These are phyloP conservation scores for Plemyria rubiginata DNA, from an alignment of 2,888 invertebrate species.

Conservation along the genomic window DNA sequence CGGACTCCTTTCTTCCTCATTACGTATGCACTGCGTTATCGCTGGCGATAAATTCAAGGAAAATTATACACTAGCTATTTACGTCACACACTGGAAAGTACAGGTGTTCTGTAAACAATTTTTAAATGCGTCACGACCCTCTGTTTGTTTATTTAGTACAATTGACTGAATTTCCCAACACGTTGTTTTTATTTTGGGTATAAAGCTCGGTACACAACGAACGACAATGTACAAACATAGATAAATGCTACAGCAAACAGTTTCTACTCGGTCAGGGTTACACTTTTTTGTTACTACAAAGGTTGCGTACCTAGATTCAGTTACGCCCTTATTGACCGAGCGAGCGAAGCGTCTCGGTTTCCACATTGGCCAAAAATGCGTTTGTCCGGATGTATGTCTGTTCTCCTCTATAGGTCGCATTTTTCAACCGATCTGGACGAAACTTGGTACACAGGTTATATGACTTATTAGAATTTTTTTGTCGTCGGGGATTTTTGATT, in stretches of 20 bases:
- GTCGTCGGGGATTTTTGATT: too few species aligned
- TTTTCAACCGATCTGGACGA: too few species aligned
- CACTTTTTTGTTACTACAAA: conserved; percentile 33
- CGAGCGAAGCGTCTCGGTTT: too few species aligned
- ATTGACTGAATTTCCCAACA: not conserved
- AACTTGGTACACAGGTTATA: too few species aligned
- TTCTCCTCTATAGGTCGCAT: too few species aligned
- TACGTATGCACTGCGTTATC: conserved; percentile 41
- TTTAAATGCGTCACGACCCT: conserved; percentile 5
- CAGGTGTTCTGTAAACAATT: conserved; percentile 11
- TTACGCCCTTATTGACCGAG: conserved; percentile 27
- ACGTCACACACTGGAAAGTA: conserved; percentile 26
- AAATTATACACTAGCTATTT: conserved; percentile 33
- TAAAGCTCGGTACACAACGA: conserved; percentile 4
- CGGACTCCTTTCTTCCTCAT: conserved; percentile 37
- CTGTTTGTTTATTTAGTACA: not conserved
- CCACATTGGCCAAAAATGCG: too few species aligned
- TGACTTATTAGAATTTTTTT: too few species aligned
- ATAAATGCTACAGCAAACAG: conserved; percentile 35
- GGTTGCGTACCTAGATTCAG: conserved; percentile 26
- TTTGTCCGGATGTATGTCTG: too few species aligned
- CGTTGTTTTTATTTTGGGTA: not conserved
- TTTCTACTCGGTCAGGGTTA: conserved; percentile 38
- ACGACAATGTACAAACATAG: conserved; percentile 21
- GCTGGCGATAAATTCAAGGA: conserved; percentile 36